Conservation (phyloP, 1,140 invertebrate species). For the Physella acuta region DNA sequence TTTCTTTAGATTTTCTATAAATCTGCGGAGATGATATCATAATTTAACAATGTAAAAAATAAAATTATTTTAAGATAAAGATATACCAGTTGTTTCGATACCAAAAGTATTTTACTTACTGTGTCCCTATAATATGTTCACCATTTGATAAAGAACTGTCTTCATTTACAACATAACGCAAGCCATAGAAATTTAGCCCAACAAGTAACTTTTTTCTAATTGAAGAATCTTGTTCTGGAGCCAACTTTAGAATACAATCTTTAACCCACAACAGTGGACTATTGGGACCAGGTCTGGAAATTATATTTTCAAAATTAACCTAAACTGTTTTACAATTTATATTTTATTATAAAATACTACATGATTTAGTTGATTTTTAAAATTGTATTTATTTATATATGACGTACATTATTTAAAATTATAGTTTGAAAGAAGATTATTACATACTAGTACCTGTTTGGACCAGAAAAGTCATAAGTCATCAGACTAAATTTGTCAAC, state of each 20-base stretch:
- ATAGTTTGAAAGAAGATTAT: neutral
- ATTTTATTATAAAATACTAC: neutral
- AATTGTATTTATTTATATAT: no score
- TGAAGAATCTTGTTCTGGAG: conserved; percentile 61
- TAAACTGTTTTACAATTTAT: no score
- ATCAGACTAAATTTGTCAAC: conserved; percentile 87
- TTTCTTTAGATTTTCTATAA: conserved; percentile 60
- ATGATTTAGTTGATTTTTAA: no score
- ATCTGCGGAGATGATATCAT: conserved; percentile 39
- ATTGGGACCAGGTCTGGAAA: conserved; percentile 71
- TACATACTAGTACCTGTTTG: conserved; percentile 7
- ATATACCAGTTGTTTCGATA: neutral
- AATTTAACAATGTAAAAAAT: neutral
- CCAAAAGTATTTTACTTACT: conserved; percentile 69
- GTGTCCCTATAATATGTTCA: conserved; percentile 75
- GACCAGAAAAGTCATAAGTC: conserved; percentile 88
- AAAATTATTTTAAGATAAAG: neutral
- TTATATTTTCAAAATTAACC: neutral
- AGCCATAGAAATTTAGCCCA: conserved; percentile 92
- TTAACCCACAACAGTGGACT: conserved; percentile 82
- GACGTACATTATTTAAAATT: neutral
- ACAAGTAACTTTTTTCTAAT: conserved; percentile 79
- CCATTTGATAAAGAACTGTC: conserved; percentile 49
- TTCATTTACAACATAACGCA: conserved; percentile 78
- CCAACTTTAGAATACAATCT: conserved; percentile 74